Evolutionary conservation across 1,140 invertebrate species (phyloP).

Genomic region (Lutraria rhynchaena): DNA sequence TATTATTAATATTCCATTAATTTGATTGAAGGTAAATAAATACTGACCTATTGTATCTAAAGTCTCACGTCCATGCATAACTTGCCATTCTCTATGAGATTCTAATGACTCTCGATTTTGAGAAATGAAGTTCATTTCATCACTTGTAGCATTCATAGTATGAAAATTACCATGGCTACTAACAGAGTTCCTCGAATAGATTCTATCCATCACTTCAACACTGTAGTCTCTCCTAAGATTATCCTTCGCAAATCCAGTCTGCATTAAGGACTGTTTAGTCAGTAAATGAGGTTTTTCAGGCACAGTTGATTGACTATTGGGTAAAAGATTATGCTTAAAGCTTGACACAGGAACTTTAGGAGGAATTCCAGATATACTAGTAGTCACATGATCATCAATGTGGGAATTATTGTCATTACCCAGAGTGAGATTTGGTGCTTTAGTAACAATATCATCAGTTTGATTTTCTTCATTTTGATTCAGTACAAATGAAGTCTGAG

Average conservation of each 20-base stretch:
- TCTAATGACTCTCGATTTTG: conserved; percentile 14
- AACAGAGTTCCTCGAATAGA: conserved; percentile 14
- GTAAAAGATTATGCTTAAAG: conserved; percentile 54
- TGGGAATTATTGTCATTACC: not conserved
- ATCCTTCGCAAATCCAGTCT: conserved; percentile 56
- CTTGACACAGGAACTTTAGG: conserved; percentile 47
- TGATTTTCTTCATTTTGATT: conserved; percentile 31
- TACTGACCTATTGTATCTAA: conserved; percentile 32
- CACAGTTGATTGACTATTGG: conserved; percentile 22
- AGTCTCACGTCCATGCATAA: conserved; percentile 14
- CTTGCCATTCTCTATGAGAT: conserved; percentile 8
- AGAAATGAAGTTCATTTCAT: not conserved
- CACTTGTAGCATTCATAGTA: conserved; percentile 1
- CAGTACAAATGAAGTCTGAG: conserved; percentile 48
- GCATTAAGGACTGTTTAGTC: conserved; percentile 43
- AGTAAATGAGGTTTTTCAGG: conserved; percentile 41
- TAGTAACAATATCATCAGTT: not conserved
- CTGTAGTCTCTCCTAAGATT: conserved; percentile 50
- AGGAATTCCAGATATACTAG: not conserved
- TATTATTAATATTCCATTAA: too few species aligned
- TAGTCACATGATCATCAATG: not conserved
- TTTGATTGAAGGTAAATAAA: too few species aligned
- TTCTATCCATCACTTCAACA: conserved; percentile 44
- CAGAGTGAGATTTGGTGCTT: not conserved
- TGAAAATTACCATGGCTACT: not conserved